Evolutionary conservation across 2,797 vertebrate species (phyloP), one percentile per base, ranked within the genome.

Genomic region (Chelmon rostratus): DNA sequence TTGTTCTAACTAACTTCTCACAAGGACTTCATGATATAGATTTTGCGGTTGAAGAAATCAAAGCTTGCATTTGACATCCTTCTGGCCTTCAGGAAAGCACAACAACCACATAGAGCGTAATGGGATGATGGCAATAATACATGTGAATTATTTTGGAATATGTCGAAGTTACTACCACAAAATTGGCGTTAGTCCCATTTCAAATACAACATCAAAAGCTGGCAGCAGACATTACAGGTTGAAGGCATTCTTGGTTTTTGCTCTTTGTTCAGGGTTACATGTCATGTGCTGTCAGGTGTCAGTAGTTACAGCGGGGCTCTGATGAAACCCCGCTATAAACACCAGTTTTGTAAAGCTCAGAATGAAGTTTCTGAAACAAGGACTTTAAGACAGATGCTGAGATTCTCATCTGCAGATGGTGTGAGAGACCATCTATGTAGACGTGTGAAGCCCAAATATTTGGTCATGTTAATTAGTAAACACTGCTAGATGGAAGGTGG

Each of bases 401-500:
- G 19, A 33, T 44, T n/a, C 9, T 31, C 28, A 50, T 12, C 6
- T 50, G 63, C 68, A 76, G 68, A 76, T 68, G 68, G 52, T 42
- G 37, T 44, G 19, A 69, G 61, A 62, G 19, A 38, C 6, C 6
- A 19, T 7, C 6, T 59, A 58, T 72, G 46, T 65, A 1, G 12
- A 54, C 16, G 23, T 21, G 11, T 16, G 42, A 37, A 70, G 53
- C 42, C 3, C 56, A 77, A 73, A 82, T 69, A 74, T 69, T 65
- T 78, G 23, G 5, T 23, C 6, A 23, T 68, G 73, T 47, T 68
- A 68, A 68, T 68, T 31, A 40, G 46, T 37, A 46, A 73, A 76
- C 37, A 42, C 31, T 21, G 53, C 44, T 37, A 7, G 12, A 69
- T 18, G 58, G 33, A 38, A 54, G 31, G 54, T 13, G 28, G 38